phyloP scores from a whole-genome alignment of 2,888 invertebrate genomes.

The Platycheirus rosarum region DNA sequence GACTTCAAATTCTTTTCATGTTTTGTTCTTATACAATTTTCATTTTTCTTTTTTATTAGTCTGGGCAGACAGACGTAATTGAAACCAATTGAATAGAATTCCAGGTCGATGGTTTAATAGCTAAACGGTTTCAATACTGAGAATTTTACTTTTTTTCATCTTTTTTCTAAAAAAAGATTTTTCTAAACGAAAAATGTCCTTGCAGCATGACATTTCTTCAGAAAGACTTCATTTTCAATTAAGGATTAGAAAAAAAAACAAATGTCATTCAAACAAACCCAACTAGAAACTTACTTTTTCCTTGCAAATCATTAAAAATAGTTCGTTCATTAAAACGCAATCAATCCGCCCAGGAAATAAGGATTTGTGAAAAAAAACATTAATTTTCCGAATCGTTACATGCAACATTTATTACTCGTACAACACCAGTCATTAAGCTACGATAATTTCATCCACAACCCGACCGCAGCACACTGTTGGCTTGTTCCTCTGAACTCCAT shows the following conservation, averaged over 20 bases:
- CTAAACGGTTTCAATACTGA: too few species aligned
- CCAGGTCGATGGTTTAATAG: too few species aligned
- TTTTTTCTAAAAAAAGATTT: too few species aligned
- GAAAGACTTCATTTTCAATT: too few species aligned
- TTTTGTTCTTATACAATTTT: neutral
- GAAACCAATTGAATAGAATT: neutral
- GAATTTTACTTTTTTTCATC: too few species aligned
- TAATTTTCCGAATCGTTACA: slow-evolving; percentile 27
- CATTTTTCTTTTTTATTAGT: neutral
- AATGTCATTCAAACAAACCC: too few species aligned
- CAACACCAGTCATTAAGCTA: slow-evolving; percentile 17
- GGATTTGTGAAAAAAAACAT: slow-evolving; percentile 10
- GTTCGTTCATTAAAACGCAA: slow-evolving; percentile 15
- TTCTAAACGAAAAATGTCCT: too few species aligned
- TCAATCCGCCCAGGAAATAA: slow-evolving; percentile 12
- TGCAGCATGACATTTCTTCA: too few species aligned
- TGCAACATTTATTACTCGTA: neutral
- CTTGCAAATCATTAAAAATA: neutral
- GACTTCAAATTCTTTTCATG: slow-evolving; percentile 8
- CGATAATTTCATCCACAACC: slow-evolving; percentile 34
- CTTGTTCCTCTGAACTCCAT: slow-evolving; percentile 44
- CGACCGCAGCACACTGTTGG: slow-evolving; percentile 23
- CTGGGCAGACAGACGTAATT: neutral
- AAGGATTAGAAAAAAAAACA: too few species aligned
- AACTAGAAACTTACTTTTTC: neutral